A percentile compares a stretch with the other conserved stretches of the same genome.
Conservation (phyloP, 2,888 invertebrate species). For the Protonemura montana region DNA sequence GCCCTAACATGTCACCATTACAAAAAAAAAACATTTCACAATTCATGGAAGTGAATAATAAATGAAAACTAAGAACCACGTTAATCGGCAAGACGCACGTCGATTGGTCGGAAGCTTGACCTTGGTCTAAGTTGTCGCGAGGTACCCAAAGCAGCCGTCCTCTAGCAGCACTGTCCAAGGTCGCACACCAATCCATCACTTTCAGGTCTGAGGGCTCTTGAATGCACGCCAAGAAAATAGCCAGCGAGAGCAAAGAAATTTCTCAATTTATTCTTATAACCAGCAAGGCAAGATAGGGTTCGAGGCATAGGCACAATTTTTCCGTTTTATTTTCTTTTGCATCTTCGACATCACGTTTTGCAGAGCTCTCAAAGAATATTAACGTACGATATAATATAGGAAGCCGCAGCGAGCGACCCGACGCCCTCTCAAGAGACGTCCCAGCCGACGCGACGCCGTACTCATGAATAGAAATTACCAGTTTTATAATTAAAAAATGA, state of each 20-base stretch:
- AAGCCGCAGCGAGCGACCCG: not conserved
- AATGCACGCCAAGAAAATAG: not conserved
- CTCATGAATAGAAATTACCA: slow-evolving; percentile 37
- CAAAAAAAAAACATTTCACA: no score
- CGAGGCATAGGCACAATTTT: not conserved
- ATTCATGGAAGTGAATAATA: no score
- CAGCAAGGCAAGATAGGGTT: not conserved
- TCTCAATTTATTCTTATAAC: not conserved
- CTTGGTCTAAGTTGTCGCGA: not conserved
- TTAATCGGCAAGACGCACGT: no score
- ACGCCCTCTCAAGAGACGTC: slow-evolving; percentile 35
- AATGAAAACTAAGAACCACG: no score
- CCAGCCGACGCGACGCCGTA: not conserved
- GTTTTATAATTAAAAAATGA: not conserved
- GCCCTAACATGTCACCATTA: no score
- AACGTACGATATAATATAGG: not conserved
- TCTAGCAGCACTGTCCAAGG: not conserved
- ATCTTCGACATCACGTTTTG: not conserved
- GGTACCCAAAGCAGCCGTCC: not conserved
- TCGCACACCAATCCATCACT: not conserved
- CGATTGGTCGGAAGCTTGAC: not conserved
- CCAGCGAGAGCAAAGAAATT: not conserved
- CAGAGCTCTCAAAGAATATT: not conserved
- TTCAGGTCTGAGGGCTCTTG: not conserved
- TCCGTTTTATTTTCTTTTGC: not conserved